Evolutionary conservation across 1,140 invertebrate genomes (phyloP), one percentile per base, ranked within the genome.

Genomic region (Drosophila nasuta): DNA sequence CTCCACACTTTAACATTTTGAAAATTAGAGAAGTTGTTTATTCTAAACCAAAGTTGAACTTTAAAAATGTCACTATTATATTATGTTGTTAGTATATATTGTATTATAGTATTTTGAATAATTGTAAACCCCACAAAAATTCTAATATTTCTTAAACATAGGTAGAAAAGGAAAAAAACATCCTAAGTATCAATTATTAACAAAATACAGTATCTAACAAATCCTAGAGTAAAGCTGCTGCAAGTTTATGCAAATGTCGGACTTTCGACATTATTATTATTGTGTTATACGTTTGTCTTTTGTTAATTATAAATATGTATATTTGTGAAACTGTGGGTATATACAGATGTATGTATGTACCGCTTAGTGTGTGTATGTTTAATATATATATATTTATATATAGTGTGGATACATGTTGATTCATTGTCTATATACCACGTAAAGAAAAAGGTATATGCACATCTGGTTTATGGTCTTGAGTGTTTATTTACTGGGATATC

Each of bases 401-500:
- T 48, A 48, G 17, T 5, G 3, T 52, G n/a, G 11, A 35, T 54
- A 15, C n/a, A 33, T 54, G 51, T 54, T 33, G 6, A 54, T 15
- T 54, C 20, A 25, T 33, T 35, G 51, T 54, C 51, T 54, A 28
- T 49, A 28, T 49, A 28, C n/a, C 10, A 17, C 45, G 4, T 48
- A 20, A 17, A 48, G 6, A 33, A 5, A 7, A 33, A 5, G 8
- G 45, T 48, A 46, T 38, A 30, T 63, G 71, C 48, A 74, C 57
- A 46, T 60, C 28, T 54, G 71, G 72, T 70, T 75, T 70, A 63
- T 75, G 72, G 58, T 63, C 8, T 51, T 58, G 30, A 38, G 33
- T 56, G 58, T 60, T 35, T 56, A 45, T 38, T 45, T 49, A 52
- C 58, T 62, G 72, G 72, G 41, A 56, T 33, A 33, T 60, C 35